Evolutionary conservation across 2,888 invertebrate species (phyloP), one percentile per base, ranked within the genome.

Genomic region (Tetrapedia diversipes): DNA sequence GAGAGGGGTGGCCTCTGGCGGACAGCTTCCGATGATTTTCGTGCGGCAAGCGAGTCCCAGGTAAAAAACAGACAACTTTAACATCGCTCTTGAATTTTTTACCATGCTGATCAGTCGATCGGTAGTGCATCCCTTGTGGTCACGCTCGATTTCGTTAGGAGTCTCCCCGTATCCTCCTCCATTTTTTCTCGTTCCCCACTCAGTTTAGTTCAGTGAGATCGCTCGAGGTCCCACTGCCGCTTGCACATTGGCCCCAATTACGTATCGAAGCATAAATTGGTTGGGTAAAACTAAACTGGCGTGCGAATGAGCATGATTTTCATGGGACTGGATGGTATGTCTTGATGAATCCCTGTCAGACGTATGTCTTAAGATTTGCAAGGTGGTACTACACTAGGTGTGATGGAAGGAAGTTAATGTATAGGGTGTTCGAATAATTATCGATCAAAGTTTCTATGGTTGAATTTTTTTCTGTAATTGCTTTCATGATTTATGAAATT

Each of bases 61-160:
- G 43, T 63, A 81, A 80, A 75, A 80, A 80, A 41, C 67, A 67
- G 68, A 71, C 67, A 70, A 81, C 56, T 81, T 76, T 79, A n/a
- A 70, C 61, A 81, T 81, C 72, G 70, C 45, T 66, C 45, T 81
- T 54, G 49, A 63, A 61, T 76, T 81, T 81, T 81, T 78, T 73
- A 75, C 57, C 43, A 14, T 4, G 22, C 2, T 39, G 60, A 76
- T 77, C 60, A 64, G 66, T 76, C 73, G 71, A 77, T 77, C 80
- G 68, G 68, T 65, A 64, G 76, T 54, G 68, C 65, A 80, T 75
- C 75, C 43, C 76, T 65, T 67, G 65, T 80, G 77, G 84, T 84
- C 80, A 78, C 83, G 85, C 84, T 83, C 80, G 85, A 84, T 84
- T 84, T 86, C 81, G 73, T 71, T 67, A 64, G 65, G 32, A 77